Evolutionary conservation across 2,888 invertebrate species (phyloP).

Genomic region (Opisthograptis luteolata): DNA sequence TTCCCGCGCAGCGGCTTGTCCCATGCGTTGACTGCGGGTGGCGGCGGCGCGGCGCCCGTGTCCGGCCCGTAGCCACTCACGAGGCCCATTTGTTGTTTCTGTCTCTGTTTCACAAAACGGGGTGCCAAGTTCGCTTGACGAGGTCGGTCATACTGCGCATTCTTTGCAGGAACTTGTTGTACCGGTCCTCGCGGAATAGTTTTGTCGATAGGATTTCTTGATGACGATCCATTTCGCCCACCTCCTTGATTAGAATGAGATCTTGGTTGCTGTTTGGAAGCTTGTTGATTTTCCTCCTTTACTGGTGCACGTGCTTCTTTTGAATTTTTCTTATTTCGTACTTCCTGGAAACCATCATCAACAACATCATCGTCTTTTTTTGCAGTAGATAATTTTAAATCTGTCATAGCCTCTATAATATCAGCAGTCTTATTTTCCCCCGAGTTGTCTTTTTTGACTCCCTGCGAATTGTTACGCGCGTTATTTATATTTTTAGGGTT

Average conservation of each 20-base stretch:
- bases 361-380: slow-evolving; percentile 81
- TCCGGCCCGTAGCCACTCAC: slow-evolving; percentile 76
- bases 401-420: slow-evolving; percentile 71
- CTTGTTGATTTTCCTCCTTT: slow-evolving; percentile 68
- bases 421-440: slow-evolving; percentile 68
- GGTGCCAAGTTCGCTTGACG: slow-evolving; percentile 88
- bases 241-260: slow-evolving; percentile 77
- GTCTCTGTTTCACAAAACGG: slow-evolving; percentile 90
- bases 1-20: slow-evolving; percentile 90
- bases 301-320: slow-evolving; percentile 81
- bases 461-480: slow-evolving; percentile 56
- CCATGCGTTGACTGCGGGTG: slow-evolving; percentile 93
- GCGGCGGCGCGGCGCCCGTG: slow-evolving; percentile 85
- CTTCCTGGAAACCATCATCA: slow-evolving; percentile 92
- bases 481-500: slow-evolving; percentile 63
- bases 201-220: slow-evolving; percentile 73
- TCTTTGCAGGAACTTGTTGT: slow-evolving; percentile 64
- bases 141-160: slow-evolving; percentile 77
- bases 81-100: slow-evolving; percentile 79
- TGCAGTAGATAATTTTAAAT: slow-evolving; percentile 62
- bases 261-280: slow-evolving; percentile 68
- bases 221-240: slow-evolving; percentile 72
- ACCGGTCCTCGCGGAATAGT: slow-evolving; percentile 63
- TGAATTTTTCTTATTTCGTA: slow-evolving; percentile 90
- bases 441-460: slow-evolving; percentile 60